These are phyloP conservation scores for Triops cancriformis DNA, from an alignment of 1,140 invertebrate species.

Conservation along the genomic window DNA sequence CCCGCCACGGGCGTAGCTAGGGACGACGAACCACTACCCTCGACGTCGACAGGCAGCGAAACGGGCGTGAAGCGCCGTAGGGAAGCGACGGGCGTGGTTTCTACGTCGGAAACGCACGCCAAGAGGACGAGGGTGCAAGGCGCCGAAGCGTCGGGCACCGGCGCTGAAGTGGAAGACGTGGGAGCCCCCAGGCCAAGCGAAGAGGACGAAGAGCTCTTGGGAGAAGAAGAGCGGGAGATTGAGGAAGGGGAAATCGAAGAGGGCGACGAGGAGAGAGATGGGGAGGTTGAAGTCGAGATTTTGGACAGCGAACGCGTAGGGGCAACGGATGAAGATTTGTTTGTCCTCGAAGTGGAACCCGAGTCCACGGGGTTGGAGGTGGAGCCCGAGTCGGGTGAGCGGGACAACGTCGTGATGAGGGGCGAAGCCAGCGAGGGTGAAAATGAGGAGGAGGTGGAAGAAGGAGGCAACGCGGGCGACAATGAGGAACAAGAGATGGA, in stretches of 20 bases:
- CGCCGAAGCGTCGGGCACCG: conserved; percentile 23
- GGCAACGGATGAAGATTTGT: conserved; percentile 41
- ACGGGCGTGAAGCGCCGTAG: conserved; percentile 2
- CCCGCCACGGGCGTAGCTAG: conserved; percentile 49
- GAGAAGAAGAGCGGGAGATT: conserved; percentile 42
- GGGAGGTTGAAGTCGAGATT: conserved; percentile 32
- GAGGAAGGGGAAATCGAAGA: conserved; percentile 42
- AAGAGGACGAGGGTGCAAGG: conserved; percentile 26
- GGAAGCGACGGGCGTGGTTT: conserved; percentile 17
- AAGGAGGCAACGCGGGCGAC: conserved; percentile 30
- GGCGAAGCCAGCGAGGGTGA: not conserved
- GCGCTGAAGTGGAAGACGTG: conserved; percentile 26
- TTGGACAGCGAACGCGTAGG: conserved; percentile 45
- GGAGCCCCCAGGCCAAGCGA: conserved; percentile 31
- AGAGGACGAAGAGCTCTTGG: conserved; percentile 56
- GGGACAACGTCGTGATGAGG: conserved; percentile 27
- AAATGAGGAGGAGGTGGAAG: conserved; percentile 32
- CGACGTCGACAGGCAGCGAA: not conserved
- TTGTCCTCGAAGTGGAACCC: conserved; percentile 26
- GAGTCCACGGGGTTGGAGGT: conserved; percentile 22
- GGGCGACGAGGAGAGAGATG: conserved; percentile 46
- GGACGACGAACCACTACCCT: conserved; percentile 23
- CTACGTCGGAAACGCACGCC: not conserved
- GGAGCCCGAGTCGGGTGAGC: conserved; percentile 1
- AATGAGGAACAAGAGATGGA: conserved; percentile 25